phyloP scores from a whole-genome alignment of 2,888 invertebrate species.

The Hypena proboscidalis region DNA sequence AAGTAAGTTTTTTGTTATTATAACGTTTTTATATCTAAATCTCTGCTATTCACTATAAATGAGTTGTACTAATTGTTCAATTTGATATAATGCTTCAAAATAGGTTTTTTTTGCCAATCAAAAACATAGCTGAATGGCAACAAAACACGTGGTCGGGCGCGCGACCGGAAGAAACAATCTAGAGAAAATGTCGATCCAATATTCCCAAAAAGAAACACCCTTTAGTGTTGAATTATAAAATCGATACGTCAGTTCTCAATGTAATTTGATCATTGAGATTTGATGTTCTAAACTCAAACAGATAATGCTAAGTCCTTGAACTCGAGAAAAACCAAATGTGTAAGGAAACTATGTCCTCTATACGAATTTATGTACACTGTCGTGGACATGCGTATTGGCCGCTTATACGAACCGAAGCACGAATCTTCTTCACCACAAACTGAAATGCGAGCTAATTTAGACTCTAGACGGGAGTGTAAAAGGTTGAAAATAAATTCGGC shows the following conservation, averaged over 20 bases:
- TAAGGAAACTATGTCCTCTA: slow-evolving; percentile 80
- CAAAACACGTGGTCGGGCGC: too few relatives aligned
- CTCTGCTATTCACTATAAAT: too few relatives aligned
- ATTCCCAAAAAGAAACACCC: slow-evolving; percentile 12
- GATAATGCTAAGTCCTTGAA: slow-evolving; percentile 81
- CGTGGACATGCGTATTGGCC: slow-evolving; percentile 85
- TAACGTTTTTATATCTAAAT: too few relatives aligned
- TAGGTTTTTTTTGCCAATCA: too few relatives aligned
- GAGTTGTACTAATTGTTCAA: too few relatives aligned
- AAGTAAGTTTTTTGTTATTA: slow-evolving; percentile 3
- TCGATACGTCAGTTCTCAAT: slow-evolving; percentile 43
- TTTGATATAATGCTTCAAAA: too few relatives aligned
- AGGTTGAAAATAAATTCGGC: slow-evolving; percentile 48
- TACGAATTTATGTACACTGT: slow-evolving; percentile 76
- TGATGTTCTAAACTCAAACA: slow-evolving; percentile 68
- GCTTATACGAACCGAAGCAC: slow-evolving; percentile 77
- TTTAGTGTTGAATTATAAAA: slow-evolving; percentile 19
- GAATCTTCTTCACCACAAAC: slow-evolving; percentile 75
- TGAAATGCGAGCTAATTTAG: slow-evolving; percentile 46
- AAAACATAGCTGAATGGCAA: too few relatives aligned
- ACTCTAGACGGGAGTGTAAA: slow-evolving; percentile 48
- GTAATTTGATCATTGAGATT: slow-evolving; percentile 55
- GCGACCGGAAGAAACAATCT: too few relatives aligned
- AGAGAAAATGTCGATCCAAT: slow-evolving; percentile 5
- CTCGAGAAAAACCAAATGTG: slow-evolving; percentile 80